Evolutionary conservation across 2,797 vertebrate genomes (phyloP), one percentile per base, ranked within the genome.

Genomic region (Scleropages formosus): DNA sequence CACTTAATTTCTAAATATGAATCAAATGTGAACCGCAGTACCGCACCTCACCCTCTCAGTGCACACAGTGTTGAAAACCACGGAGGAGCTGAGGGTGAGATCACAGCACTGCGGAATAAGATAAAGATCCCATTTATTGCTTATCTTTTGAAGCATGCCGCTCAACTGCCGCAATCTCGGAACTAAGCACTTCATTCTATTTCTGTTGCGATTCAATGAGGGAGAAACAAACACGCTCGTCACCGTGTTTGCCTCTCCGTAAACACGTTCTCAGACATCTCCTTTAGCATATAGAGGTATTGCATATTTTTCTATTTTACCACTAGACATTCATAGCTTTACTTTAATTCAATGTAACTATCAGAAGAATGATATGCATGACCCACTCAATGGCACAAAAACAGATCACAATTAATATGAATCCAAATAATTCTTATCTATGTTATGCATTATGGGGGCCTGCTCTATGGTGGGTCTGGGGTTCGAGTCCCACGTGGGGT

Each of bases 281-380:
- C 61, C 22, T 62, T 62, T 27, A 39, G 64, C 44, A 66, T 66
- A 27, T 31, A 66, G 46, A 64, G 46, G 46, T 66, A 4, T 63
- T 63, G 16, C 24, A 63, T 65, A 67, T 44, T 22, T 12, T 67
- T 10, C 8, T 44, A 65, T 39, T 65, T 44, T 44, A 22, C 65
- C 27, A 39, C 65, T n/a, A n/a, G n/a, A n/a, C n/a, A n/a, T n/a
- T n/a, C n/a, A n/a, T n/a, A n/a, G n/a, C n/a, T n/a, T n/a, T n/a
- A n/a, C n/a, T n/a, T n/a, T n/a, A n/a, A n/a, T n/a, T n/a, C n/a
- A n/a, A n/a, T n/a, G n/a, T n/a, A n/a, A n/a, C n/a, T n/a, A n/a
- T n/a, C n/a, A n/a, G n/a, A n/a, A n/a, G n/a, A n/a, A n/a, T n/a
- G n/a, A n/a, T n/a, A n/a, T n/a, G n/a, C n/a, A n/a, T n/a, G n/a